Conservation (phyloP, 2,888 invertebrate species). For the Orthosia gracilis region DNA sequence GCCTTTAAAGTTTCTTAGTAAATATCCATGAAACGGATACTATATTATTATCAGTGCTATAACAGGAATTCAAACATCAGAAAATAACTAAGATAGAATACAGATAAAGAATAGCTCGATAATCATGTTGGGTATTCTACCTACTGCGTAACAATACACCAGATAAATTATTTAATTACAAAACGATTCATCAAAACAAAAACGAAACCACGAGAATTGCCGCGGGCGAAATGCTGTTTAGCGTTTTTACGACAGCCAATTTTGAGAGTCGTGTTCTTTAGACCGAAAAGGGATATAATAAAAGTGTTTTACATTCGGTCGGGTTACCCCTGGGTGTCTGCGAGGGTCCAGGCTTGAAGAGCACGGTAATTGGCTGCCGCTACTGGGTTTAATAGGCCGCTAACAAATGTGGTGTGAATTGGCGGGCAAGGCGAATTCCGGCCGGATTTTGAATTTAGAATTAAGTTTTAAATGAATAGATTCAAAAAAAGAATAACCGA, state of each 20-base stretch:
- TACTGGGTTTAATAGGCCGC: constrained; percentile 83
- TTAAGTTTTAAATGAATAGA: constrained; percentile 3
- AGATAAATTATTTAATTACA: constrained; percentile 61
- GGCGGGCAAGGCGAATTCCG: constrained; percentile 57
- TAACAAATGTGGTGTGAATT: constrained; percentile 86
- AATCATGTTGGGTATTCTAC: neutral
- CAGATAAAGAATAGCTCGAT: neutral
- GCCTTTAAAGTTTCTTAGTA: constrained; percentile 22
- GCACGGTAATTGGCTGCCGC: constrained; percentile 82
- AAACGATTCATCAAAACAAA: constrained; percentile 63
- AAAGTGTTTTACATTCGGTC: constrained; percentile 68
- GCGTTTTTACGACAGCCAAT: constrained; percentile 70
- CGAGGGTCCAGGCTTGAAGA: constrained; percentile 67
- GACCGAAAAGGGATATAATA: constrained; percentile 46
- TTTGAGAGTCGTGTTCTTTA: constrained; percentile 65
- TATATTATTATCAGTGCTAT: constrained; percentile 1
- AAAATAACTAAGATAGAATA: neutral
- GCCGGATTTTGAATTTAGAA: constrained; percentile 56
- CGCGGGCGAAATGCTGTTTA: constrained; percentile 71
- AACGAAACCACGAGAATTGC: constrained; percentile 53
- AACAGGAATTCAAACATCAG: neutral
- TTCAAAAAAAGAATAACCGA: neutral
- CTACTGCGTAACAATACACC: constrained; percentile 17
- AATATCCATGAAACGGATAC: constrained; percentile 1
- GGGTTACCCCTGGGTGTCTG: constrained; percentile 68